Evolutionary conservation across 37 sponge, comb jelly and placozoan genomes (phyloP).

Genomic region (Lycopodina hypogea): DNA sequence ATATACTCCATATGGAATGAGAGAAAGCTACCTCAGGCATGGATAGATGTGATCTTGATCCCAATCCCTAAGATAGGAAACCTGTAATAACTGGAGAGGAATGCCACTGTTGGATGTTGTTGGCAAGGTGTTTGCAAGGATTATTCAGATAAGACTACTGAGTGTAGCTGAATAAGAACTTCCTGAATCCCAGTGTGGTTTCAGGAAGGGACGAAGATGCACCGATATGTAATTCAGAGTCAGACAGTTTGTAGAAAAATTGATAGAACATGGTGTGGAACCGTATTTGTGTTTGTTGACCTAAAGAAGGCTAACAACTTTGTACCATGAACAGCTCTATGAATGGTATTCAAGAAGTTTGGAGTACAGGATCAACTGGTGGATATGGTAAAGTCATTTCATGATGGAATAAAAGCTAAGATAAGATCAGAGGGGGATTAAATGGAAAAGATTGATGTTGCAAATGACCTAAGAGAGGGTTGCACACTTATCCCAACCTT

Average conservation of each 20-base stretch:
- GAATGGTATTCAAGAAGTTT: too few relatives aligned
- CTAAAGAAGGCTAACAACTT: constrained; percentile 23
- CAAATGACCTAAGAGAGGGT: constrained; percentile 38
- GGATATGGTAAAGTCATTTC: neutral
- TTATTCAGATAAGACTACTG: constrained; percentile 14
- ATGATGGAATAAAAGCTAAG: constrained; percentile 17
- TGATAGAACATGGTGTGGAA: neutral
- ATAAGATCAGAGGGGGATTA: constrained; percentile 9
- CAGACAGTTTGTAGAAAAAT: neutral
- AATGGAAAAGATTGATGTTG: too few relatives aligned
- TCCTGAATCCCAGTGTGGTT: constrained; percentile 16
- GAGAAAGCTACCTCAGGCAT: too few relatives aligned
- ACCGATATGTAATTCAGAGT: constrained; percentile 24
- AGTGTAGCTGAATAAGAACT: constrained; percentile 11
- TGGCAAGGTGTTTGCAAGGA: constrained; percentile 14
- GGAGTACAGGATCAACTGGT: too few relatives aligned
- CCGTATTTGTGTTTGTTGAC: constrained; percentile 1
- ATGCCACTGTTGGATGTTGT: constrained; percentile 19
- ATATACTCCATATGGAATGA: neutral
- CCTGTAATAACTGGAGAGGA: constrained; percentile 40
- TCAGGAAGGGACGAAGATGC: constrained; percentile 21
- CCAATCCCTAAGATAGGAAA: constrained; percentile 20
- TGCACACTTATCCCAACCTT: too few relatives aligned
- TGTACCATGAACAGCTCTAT: too few relatives aligned
- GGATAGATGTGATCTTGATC: too few relatives aligned